Percentiles rank a stretch among this genome's conserved stretches.
phyloP scores from a whole-genome alignment of 2,888 invertebrate genomes.

The Caenorhabditis sp. region DNA sequence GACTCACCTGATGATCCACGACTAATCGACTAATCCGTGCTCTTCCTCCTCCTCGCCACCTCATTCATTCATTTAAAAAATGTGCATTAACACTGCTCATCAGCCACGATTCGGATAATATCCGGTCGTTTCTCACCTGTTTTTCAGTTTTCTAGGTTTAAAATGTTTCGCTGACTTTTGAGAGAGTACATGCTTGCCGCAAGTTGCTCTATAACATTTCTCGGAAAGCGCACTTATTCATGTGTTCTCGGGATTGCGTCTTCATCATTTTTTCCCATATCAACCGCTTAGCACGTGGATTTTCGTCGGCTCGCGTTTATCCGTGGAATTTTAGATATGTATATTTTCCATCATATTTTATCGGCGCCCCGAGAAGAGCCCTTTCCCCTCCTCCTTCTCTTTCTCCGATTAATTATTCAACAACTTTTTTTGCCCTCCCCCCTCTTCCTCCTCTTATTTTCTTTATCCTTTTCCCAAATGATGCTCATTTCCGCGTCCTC shows the following conservation, averaged over 20 bases:
- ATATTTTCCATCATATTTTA: constrained; percentile 21
- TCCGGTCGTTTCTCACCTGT: too few relatives aligned
- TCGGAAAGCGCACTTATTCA: too few relatives aligned
- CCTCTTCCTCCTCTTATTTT: constrained; percentile 1
- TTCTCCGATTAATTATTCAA: constrained; percentile 24
- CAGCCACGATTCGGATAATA: background rate
- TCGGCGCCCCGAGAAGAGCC: background rate
- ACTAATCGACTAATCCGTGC: too few relatives aligned
- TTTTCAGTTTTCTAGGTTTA: too few relatives aligned
- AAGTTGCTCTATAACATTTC: too few relatives aligned
- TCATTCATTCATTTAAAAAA: constrained; percentile 1
- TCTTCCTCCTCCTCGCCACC: background rate
- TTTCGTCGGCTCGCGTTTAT: constrained; percentile 28
- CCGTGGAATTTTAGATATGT: constrained; percentile 41
- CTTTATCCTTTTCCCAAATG: background rate
- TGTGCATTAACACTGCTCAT: background rate
- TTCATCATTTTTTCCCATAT: constrained; percentile 7
- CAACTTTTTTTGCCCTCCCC: background rate
- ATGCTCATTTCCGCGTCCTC: background rate
- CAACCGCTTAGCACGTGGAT: constrained; percentile 31
- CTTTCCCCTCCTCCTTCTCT: too few relatives aligned
- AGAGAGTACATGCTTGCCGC: too few relatives aligned
- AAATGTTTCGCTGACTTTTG: too few relatives aligned
- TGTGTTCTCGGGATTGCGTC: too few relatives aligned
- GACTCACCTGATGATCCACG: too few relatives aligned